These are phyloP conservation scores for Chromis chromis DNA, from an alignment of 2,797 vertebrate genomes.

Conservation along the genomic window DNA sequence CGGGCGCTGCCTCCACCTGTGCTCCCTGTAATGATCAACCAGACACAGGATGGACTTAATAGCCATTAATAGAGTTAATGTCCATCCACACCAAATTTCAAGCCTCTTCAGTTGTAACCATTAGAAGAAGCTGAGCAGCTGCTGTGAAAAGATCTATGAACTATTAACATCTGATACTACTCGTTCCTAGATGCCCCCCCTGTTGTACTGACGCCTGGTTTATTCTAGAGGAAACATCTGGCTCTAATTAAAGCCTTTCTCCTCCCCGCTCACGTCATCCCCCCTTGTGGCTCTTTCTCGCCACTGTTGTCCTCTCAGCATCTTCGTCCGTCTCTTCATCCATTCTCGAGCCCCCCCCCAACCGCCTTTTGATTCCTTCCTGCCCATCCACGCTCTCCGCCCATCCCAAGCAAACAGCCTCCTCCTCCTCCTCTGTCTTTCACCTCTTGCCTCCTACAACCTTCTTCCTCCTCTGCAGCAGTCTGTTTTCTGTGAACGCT, in stretches of 20 bases:
- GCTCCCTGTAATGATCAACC: slow-evolving; percentile 19
- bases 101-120: background rate
- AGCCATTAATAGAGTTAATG: background rate
- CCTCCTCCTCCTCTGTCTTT: slow-evolving; percentile 39
- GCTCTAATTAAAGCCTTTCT: slow-evolving; percentile 73
- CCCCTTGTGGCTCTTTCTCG: slow-evolving; percentile 42
- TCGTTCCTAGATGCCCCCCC: slow-evolving; percentile 38
- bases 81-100: background rate
- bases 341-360: slow-evolving; percentile 32
- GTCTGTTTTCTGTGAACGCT: slow-evolving; percentile 32
- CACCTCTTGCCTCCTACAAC: slow-evolving; percentile 54
- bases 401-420: slow-evolving; percentile 47
- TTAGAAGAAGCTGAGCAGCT: background rate
- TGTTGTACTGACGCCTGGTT: slow-evolving; percentile 36
- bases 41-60: slow-evolving; percentile 8
- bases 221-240: slow-evolving; percentile 79
- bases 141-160: background rate
- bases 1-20: slow-evolving; percentile 56
- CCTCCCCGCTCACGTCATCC: slow-evolving; percentile 38
- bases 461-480: slow-evolving; percentile 34
- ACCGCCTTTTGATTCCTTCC: slow-evolving; percentile 18
- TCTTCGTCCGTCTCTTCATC: slow-evolving; percentile 41
- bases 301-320: slow-evolving; percentile 51
- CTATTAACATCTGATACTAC: background rate
- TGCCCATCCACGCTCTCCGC: slow-evolving; percentile 59